Evolutionary conservation across 2,797 vertebrate species (phyloP), one percentile per base, ranked within the genome.

Genomic region (Crax fasciolata): DNA sequence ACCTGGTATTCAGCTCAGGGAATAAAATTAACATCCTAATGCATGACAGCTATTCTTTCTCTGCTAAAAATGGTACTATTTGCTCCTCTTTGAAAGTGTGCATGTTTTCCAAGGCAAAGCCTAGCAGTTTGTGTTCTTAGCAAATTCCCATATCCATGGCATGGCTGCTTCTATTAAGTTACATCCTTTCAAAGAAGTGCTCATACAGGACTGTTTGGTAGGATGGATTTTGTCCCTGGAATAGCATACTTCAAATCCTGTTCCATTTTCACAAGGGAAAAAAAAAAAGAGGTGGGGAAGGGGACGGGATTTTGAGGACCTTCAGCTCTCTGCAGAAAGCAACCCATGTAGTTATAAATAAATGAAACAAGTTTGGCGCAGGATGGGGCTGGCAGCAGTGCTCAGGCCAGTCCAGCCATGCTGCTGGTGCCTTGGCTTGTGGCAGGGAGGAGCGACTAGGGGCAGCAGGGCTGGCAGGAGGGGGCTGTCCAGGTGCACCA

Each of bases 11-110:
- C 96, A 92, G 93, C 96, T 94, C 73, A 77, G 89, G 96, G 97
- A 98, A 97, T 96, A 97, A 96, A 96, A 98, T 98, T 98, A 98
- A 97, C 97, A 98, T 98, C 93, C 94, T 97, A 98, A 97, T 98
- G 90, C 90, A 67, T 89, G 92, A 95, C 83, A 82, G 68, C 76
- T 94, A 92, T 25, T 90, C 87, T 24, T 78, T 65, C 57, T n/a
- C 78, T 95, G 23, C 71, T 93, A 30, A 16, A 78, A 94, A 48
- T 32, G 1, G 18, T 76, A 24, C 32, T 55, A 1, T 30, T 76
- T 38, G 39, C 24, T 87, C 15, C 59, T 79, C 5, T 44, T 70
- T 59, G 74, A 66, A 66, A 7, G 15, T 13, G 39, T 65, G 24
- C 16, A 18, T 66, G 5, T 79, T 78, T 84, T 89, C 11, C 1